A percentile compares a stretch with the other conserved stretches of the same genome.
Evolutionary conservation across 2,797 vertebrate species (phyloP).

Genomic region (Nannoperca australis): DNA sequence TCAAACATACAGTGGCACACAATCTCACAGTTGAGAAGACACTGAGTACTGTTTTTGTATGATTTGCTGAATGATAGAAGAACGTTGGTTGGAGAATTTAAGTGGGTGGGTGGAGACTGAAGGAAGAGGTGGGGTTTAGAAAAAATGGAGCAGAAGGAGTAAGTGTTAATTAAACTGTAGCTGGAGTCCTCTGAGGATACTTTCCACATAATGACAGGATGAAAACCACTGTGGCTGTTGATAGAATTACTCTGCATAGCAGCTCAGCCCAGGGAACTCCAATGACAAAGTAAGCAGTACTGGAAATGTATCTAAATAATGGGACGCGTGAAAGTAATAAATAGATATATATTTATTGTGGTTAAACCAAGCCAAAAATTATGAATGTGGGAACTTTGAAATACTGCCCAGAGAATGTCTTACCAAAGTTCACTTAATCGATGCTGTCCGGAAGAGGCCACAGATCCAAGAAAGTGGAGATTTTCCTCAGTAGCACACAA

Average conservation of each 20-base stretch:
- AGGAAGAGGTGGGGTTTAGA: too few relatives aligned
- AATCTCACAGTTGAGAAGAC: too few relatives aligned
- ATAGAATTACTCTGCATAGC: background rate
- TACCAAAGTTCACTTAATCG: slow-evolving; percentile 39
- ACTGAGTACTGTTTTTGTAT: too few relatives aligned
- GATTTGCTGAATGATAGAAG: too few relatives aligned
- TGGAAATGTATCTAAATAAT: slow-evolving; percentile 26
- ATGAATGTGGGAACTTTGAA: slow-evolving; percentile 32
- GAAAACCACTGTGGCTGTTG: slow-evolving; percentile 21
- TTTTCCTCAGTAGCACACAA: slow-evolving; percentile 43
- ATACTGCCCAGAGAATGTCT: background rate
- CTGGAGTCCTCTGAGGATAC: slow-evolving; percentile 15
- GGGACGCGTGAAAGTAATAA: background rate
- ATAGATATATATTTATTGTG: background rate
- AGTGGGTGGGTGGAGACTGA: too few relatives aligned
- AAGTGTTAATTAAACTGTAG: background rate
- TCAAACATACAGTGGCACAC: too few relatives aligned
- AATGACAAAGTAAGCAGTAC: background rate
- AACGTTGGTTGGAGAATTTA: too few relatives aligned
- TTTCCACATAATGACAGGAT: slow-evolving; percentile 23
- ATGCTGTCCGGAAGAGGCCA: slow-evolving; percentile 24
- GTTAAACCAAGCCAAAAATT: slow-evolving; percentile 17
- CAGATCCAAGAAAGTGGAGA: slow-evolving; percentile 52
- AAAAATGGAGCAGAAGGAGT: too few relatives aligned
- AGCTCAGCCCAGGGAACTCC: slow-evolving; percentile 1